A percentile compares a stretch with the other conserved stretches of the same genome.
Conservation (phyloP, 2,113 vertebrate genomes). For the Lichenostomus cassidix region DNA sequence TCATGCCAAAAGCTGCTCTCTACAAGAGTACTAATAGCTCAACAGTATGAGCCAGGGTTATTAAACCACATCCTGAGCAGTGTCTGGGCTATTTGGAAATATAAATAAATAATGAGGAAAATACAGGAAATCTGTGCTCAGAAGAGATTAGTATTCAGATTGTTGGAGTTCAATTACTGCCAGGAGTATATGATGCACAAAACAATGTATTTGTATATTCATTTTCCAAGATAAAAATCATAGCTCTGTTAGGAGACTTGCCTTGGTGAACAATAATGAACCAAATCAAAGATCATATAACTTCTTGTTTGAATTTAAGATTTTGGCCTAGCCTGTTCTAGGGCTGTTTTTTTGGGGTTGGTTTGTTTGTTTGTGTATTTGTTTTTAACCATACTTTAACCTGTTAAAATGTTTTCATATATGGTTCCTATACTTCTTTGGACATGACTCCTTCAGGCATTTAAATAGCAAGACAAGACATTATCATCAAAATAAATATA, state of each 20-base stretch:
- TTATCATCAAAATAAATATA: not conserved
- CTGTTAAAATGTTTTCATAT: not conserved
- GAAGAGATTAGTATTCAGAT: conserved; percentile 53
- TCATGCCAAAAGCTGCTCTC: not conserved
- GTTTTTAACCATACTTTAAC: not conserved
- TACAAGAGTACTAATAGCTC: conserved; percentile 5
- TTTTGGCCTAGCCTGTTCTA: not conserved
- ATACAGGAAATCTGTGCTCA: conserved; percentile 38
- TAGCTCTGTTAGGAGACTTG: not conserved
- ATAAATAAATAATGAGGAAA: conserved; percentile 63
- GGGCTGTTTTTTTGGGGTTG: not conserved
- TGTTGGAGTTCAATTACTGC: not conserved
- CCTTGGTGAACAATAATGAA: not conserved
- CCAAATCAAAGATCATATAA: not conserved
- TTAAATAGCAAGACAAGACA: not conserved
- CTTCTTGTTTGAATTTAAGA: not conserved
- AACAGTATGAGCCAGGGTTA: not conserved
- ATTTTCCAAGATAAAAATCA: conserved; percentile 36
- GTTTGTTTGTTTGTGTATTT: no score
- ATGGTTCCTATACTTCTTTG: not conserved
- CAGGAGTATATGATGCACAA: not conserved
- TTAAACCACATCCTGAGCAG: conserved; percentile 37
- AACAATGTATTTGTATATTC: not conserved
- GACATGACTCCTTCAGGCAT: not conserved
- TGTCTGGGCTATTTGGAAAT: conserved; percentile 45